Evolutionary conservation across 2,113 vertebrate genomes (phyloP), one percentile per base, ranked within the genome.

Genomic region (Serilophus lunatus): DNA sequence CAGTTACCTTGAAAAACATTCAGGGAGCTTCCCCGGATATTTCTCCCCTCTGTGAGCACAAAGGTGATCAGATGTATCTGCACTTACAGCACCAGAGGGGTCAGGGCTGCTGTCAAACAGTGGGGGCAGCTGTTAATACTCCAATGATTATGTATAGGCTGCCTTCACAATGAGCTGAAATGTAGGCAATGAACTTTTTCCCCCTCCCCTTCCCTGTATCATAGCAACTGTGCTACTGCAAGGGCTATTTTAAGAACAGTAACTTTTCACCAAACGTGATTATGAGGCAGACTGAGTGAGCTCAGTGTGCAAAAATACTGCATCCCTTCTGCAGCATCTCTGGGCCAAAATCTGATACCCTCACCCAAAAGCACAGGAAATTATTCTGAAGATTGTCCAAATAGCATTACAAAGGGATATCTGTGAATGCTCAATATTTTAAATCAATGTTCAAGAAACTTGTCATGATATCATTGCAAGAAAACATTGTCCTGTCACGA

Each of bases 181-280:
- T 92, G 72, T 79, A 91, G 86, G 92, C 78, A 80, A 87, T 86
- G 90, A 95, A 81, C 97, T 96, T 94, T 83, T 82, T 6, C 42
- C 81, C 71, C 89, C 83, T 80, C 59, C 95, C 90, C 78, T 93
- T 40, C 38, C 51, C 59, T 13, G 91, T 98, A 97, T 97, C 98
- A 95, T 97, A 98, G 98, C 97, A 98, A 98, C 97, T 59, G 92
- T 92, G 93, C 94, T 94, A 85, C 95, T 93, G 90, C 95, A 87
- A 57, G 79, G 89, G 91, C 98, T 98, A 97, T 98, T 98, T 98
- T 96, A 97, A 97, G 97, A 97, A 95, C 94, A 57, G 91, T 82
- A 96, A 97, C 95, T 97, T 97, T 96, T 98, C 94, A 87, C 70
- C 77, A 87, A 98, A 92, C 88, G 56, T 85, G 97, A 95, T 95